phyloP scores from a whole-genome alignment of 2,888 invertebrate species.

The Ophioninae sp. region DNA sequence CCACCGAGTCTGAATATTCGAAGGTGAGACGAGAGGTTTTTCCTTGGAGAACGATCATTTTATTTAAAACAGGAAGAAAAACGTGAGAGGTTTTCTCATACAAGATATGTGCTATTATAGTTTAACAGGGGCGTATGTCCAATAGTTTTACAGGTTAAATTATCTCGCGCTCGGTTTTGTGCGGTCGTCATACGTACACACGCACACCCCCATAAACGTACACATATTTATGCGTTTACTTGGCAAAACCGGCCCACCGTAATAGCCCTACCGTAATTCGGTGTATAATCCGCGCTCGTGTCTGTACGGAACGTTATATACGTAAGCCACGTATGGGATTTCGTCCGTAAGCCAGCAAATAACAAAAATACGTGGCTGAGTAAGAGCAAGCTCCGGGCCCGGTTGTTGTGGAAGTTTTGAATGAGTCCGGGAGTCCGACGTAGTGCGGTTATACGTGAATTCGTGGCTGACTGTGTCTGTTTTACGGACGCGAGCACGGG shows the following conservation, averaged over 20 bases:
- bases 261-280: conserved; percentile 47
- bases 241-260: conserved; percentile 18
- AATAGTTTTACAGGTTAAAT: conserved; percentile 32
- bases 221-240: neutral
- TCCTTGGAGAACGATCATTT: neutral
- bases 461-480: neutral
- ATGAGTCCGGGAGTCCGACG: conserved; percentile 56
- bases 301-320: neutral
- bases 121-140: conserved; percentile 19
- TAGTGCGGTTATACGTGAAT: conserved; percentile 56
- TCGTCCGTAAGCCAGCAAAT: conserved; percentile 50
- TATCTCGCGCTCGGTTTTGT: conserved; percentile 18
- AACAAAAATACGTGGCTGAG: conserved; percentile 57
- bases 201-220: neutral
- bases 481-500: conserved; percentile 7
- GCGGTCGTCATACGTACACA: conserved; percentile 5
- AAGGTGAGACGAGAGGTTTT: conserved; percentile 24
- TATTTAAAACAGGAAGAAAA: neutral
- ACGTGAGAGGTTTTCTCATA: conserved; percentile 23
- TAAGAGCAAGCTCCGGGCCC: conserved; percentile 22
- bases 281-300: conserved; percentile 3
- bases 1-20: neutral
- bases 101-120: conserved; percentile 1
- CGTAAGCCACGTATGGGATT: neutral
- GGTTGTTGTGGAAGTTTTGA: conserved; percentile 60